Evolutionary conservation across 2,888 invertebrate genomes (phyloP), one percentile per base, ranked within the genome.

Genomic region (Drosophila rubida): DNA sequence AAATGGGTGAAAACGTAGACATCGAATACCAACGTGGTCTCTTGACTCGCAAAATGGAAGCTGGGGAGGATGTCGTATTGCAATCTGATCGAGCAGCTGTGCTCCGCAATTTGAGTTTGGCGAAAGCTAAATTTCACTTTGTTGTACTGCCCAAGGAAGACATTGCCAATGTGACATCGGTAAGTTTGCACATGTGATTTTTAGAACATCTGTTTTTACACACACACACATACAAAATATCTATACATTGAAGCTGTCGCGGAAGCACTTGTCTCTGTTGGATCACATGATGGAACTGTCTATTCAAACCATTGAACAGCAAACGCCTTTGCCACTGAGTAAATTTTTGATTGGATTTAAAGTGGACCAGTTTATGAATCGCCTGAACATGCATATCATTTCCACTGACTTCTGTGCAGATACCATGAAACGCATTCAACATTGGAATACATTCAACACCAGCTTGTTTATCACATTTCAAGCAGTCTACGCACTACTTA

Each of bases 261-360:
- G 11, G 2, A 73, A 71, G 0, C 76, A 85, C 8, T 35, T 82
- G n/a, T 64, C 68, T 0, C 60, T 82, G 9, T 49, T 82, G 51
- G 73, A 87, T 11, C 73, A 82, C 37, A 69, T 82, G 86, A 61
- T 51, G 51, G 73, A 82, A 0, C 46, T 82, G 45, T 86, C 88
- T 0, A 58, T 65, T 22, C 48, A 85, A 19, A 51, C 85, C 0
- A 87, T 82, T 44, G 67, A 75, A 2, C 14, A 46, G 25, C 69
- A 78, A 13, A 16, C 59, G 0, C 1, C 46, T 4, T 35, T 79
- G 23, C 37, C 50, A 0, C 37, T 61, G 0, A 62, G 19, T 1
- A 41, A 69, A 7, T 87, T 88, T 27, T n/a, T 35, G 0, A 13
- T 76, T 37, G 75, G 74, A 1, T 78, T 77, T 14, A 70, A 78